Conservation (phyloP, 1,140 invertebrate genomes). For the Stratiolaelaps scimitus region DNA sequence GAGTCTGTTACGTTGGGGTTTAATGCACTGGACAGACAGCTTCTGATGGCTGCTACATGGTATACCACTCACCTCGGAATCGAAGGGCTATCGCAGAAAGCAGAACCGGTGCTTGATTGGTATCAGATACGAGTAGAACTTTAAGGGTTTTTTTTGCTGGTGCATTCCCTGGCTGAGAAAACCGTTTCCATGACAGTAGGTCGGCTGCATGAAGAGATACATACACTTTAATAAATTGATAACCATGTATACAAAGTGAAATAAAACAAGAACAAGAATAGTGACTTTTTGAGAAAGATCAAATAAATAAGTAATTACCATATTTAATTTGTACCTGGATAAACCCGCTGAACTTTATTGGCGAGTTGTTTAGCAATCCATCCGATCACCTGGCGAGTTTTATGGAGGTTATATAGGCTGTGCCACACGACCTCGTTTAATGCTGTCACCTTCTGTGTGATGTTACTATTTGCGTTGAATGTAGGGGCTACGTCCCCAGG, state of each 20-base stretch:
- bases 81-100: conserved; percentile 17
- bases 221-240: background rate
- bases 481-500: background rate
- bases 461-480: background rate
- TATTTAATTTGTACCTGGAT: background rate
- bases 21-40: background rate
- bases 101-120: background rate
- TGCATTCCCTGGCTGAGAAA: background rate
- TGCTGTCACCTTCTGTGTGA: background rate
- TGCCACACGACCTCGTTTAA: conserved; percentile 11
- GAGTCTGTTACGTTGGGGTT: background rate
- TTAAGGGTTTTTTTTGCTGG: background rate
- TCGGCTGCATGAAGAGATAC: conserved; percentile 6
- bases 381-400: conserved; percentile 2
- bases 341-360: conserved; percentile 9
- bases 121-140: conserved; percentile 5
- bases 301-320: background rate
- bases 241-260: background rate
- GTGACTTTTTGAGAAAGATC: too few relatives aligned
- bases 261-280: conserved; percentile 1
- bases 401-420: conserved; percentile 6
- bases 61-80: background rate
- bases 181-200: background rate
- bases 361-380: conserved; percentile 23
- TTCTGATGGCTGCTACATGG: background rate